A percentile compares a stretch with the other conserved stretches of the same genome.
Evolutionary conservation across 1,140 invertebrate species (phyloP).

Genomic region (Cecropterus lyciades): DNA sequence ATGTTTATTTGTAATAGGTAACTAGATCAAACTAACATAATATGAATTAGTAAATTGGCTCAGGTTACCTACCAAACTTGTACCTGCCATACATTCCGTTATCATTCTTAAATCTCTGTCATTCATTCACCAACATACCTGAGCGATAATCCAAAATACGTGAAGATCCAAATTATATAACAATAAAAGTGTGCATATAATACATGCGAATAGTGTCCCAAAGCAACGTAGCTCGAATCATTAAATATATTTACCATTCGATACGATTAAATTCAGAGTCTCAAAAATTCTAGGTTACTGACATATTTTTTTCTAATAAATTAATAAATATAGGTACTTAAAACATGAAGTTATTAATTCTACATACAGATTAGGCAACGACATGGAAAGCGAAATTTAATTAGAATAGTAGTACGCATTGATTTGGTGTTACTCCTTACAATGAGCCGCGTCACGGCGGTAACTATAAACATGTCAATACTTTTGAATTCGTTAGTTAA

Average conservation of each 20-base stretch:
- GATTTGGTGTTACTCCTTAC: constrained; percentile 76
- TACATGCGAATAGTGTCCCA: constrained; percentile 60
- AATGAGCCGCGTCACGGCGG: constrained; percentile 59
- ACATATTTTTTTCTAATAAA: constrained; percentile 37
- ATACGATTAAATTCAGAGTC: constrained; percentile 20
- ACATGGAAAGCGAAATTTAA: constrained; percentile 22
- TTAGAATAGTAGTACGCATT: constrained; percentile 41
- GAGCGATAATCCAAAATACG: constrained; percentile 66
- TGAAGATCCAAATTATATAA: constrained; percentile 66
- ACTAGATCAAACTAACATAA: constrained; percentile 65
- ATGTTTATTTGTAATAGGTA: constrained; percentile 73
- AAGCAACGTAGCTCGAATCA: constrained; percentile 42
- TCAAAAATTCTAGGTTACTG: constrained; percentile 33
- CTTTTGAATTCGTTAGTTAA: neutral
- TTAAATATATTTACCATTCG: constrained; percentile 35
- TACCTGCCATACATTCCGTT: constrained; percentile 47
- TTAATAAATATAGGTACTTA: constrained; percentile 33
- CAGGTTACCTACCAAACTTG: constrained; percentile 60
- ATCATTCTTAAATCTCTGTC: constrained; percentile 47
- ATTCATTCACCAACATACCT: constrained; percentile 54
- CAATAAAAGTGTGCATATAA: constrained; percentile 69
- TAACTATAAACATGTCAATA: constrained; percentile 53
- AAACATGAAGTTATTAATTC: constrained; percentile 42
- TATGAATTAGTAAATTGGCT: constrained; percentile 69
- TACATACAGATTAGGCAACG: constrained; percentile 51